phyloP scores from a whole-genome alignment of 2,888 invertebrate species.

The Buathra laborator region DNA sequence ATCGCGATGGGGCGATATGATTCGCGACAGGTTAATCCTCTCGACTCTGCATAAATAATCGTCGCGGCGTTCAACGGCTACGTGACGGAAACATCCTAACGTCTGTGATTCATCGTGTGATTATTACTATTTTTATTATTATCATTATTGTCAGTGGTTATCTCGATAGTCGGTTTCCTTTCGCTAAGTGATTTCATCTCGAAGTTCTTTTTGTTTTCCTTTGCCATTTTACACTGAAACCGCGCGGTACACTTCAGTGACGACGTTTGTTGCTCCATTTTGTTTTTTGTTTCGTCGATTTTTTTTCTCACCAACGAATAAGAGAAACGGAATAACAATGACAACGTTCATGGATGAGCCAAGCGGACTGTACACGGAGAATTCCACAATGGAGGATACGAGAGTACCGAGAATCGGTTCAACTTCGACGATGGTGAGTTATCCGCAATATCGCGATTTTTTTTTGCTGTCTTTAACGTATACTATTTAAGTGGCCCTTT shows the following conservation, averaged over 20 bases:
- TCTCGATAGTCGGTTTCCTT: conserved; percentile 8
- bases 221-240: neutral
- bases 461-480: too few species aligned
- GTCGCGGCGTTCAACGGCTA: neutral
- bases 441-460: neutral
- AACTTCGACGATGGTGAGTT: conserved; percentile 54
- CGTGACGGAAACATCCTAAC: neutral
- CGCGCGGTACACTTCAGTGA: neutral
- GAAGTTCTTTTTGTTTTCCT: conserved; percentile 1
- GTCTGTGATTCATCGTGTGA: conserved; percentile 60
- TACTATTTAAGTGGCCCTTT: neutral
- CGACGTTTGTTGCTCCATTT: conserved; percentile 11
- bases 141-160: conserved; percentile 56
- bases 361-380: conserved; percentile 28
- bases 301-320: neutral
- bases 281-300: conserved; percentile 8
- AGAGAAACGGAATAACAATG: conserved; percentile 20
- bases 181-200: conserved; percentile 40
- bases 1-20: conserved; percentile 49
- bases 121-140: too few species aligned
- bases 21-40: conserved; percentile 38
- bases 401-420: conserved; percentile 36
- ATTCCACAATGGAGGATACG: conserved; percentile 63
- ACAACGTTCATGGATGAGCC: conserved; percentile 51
- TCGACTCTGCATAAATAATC: conserved; percentile 18